Percentiles rank a stretch among this genome's conserved stretches.
phyloP scores from a whole-genome alignment of 1,140 invertebrate species.

The Scaptomyza hsui region DNA sequence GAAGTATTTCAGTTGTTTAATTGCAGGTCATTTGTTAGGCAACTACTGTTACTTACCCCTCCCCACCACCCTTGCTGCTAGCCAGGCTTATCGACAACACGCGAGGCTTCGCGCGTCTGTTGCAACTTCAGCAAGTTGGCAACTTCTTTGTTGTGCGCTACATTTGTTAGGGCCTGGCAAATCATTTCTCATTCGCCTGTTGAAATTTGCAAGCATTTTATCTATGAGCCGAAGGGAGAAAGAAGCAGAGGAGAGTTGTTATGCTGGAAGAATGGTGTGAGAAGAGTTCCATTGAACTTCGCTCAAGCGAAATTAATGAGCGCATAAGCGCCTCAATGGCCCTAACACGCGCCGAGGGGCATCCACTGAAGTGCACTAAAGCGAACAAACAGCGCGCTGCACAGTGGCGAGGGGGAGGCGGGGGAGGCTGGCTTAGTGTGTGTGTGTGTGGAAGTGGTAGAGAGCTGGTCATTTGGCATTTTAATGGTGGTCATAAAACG shows the following conservation, averaged over 20 bases:
- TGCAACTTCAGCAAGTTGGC: constrained; percentile 35
- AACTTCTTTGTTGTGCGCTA: constrained; percentile 32
- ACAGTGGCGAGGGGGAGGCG: not conserved
- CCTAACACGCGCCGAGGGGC: constrained; percentile 64
- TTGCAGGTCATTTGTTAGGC: constrained; percentile 71
- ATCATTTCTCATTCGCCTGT: constrained; percentile 79
- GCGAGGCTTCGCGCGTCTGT: constrained; percentile 14
- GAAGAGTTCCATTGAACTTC: constrained; percentile 66
- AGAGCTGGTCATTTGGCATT: constrained; percentile 49
- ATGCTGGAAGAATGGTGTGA: not conserved
- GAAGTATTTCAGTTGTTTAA: constrained; percentile 59
- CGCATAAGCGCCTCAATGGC: constrained; percentile 58
- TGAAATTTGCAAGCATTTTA: constrained; percentile 69
- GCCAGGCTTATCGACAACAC: constrained; percentile 24
- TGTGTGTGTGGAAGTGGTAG: not conserved
- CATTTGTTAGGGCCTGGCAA: constrained; percentile 55
- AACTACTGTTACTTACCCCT: constrained; percentile 16
- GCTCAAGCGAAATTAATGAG: constrained; percentile 77
- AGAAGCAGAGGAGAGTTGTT: not conserved
- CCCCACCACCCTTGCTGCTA: not conserved
- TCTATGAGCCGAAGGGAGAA: constrained; percentile 16
- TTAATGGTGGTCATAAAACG: constrained; percentile 70
- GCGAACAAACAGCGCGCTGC: constrained; percentile 31
- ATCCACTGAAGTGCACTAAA: constrained; percentile 73
- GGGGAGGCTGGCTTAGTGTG: not conserved